Evolutionary conservation across 2,888 invertebrate species (phyloP).

Genomic region (Tinea semifulvella): DNA sequence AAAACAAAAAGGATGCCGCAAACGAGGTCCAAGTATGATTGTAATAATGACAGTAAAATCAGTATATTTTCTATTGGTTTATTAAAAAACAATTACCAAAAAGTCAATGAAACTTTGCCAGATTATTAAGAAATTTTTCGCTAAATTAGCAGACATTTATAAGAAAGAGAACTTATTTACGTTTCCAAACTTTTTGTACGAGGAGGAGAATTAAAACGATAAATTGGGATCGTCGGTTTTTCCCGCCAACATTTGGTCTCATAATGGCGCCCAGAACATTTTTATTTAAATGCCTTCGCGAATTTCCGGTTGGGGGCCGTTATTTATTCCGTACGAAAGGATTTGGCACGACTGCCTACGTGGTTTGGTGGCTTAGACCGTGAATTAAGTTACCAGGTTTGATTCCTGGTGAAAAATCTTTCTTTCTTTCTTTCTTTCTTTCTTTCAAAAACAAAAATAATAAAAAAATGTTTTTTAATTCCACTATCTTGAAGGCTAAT

Average conservation of each 20-base stretch:
- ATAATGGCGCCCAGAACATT: constrained; percentile 8
- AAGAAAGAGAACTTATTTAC: constrained; percentile 19
- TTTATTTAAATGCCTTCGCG: constrained; percentile 12
- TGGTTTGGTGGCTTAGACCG: no score
- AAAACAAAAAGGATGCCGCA: no score
- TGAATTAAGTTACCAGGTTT: no score
- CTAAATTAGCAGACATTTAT: constrained; percentile 1
- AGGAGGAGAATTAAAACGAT: constrained; percentile 17
- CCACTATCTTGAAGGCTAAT: no score
- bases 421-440: no score
- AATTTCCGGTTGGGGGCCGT: constrained; percentile 5
- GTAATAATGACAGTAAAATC: no score
- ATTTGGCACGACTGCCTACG: no score
- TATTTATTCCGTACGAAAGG: constrained; percentile 4
- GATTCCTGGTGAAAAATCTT: no score
- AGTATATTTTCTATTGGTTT: no score
- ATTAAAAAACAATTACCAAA: constrained; percentile 4
- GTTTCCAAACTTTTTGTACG: constrained; percentile 16
- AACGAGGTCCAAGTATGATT: no score
- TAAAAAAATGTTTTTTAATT: no score
- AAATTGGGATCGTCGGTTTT: constrained; percentile 16
- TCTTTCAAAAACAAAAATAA: no score
- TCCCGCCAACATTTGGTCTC: constrained; percentile 11
- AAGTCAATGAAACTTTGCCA: constrained; percentile 15
- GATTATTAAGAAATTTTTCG: constrained; percentile 3